Base-by-base conservation (phyloP, 2,797 vertebrate species). In the Momotus momota region DNA sequence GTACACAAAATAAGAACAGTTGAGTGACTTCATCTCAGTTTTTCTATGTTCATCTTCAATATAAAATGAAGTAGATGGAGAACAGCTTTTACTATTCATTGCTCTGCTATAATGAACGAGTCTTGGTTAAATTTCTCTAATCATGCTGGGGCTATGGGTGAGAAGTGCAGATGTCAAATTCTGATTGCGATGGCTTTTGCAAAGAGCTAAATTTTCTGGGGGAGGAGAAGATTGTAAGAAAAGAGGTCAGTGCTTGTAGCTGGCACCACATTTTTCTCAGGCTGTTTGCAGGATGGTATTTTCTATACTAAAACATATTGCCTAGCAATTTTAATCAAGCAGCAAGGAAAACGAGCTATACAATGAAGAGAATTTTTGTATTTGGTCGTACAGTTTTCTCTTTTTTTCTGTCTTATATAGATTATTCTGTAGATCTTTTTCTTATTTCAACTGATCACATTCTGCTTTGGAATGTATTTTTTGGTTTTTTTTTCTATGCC, bases 111-210 rank as follows among this genome's bases (percentile, higher is more conserved):
- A 90, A 71, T 41, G 60, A 90, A 55, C 14, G 67, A 15, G 40
- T 90, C 84, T 60, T 48, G 77, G 41, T 88, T 93, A 84, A 22
- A 10, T 84, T 70, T 46, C 86, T 79, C 62, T 95, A 88, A 77
- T 90, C 55, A 49, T 55, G 48, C 22, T 80, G 90, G 55, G 46
- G 22, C 29, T 35, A 57, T 18, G 20, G 22, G 48, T 94, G 58
- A 94, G 64, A 94, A 94, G 78, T 73, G 61, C 66, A 94, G 80
- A 90, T 94, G 91, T 86, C 87, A 81, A 27, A 55, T 80, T 91
- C 70, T 93, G 89, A 86, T 94, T 94, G 40, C 75, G 48, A 10
- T 85, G 80, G 77, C 55, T 94, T 91, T 86, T 81, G 40, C 29
- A 81, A 71, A 72, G 49, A 60, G 18, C 25, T 78, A 71, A 74